Evolutionary conservation across 2,797 vertebrate genomes (phyloP), one percentile per base, ranked within the genome.

Genomic region (Psittacula echo): DNA sequence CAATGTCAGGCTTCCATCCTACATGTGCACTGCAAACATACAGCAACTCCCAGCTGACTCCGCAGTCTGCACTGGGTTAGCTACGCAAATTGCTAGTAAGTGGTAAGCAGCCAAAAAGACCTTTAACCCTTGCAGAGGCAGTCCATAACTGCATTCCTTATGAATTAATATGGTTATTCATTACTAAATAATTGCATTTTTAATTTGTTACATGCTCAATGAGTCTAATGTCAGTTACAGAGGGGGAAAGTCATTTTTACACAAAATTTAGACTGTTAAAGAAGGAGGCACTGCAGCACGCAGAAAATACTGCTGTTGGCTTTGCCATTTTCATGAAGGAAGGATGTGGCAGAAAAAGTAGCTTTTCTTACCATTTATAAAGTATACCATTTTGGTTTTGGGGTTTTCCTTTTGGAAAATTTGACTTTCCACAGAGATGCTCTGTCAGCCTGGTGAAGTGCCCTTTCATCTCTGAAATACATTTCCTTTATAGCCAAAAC

Each of bases 61-160:
- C 50, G 76, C 39, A 30, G 78, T 82, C 39, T 42, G 26, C 15
- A 14, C 64, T 51, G 54, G 26, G 26, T 91, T 94, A 89, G 62
- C 67, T 54, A 29, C 0, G 1, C 23, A 62, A 83, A 87, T 77
- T 79, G 24, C 37, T 42, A 13, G 10, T 60, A 53, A 83, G 53
- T 30, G 42, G 42, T 73, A 80, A 85, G 74, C 64, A 68, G 71
- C 45, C 70, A 83, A 85, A 91, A 84, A 71, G 19, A 4, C 6
- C 20, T 62, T 89, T 83, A 93, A 90, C 79, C 53, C 56, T 91
- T 94, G 61, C 85, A 66, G 24, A 61, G 16, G 26, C 75, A 22
- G 32, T n/a, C 39, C 11, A 5, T 34, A 56, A 34, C n/a, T 10
- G 17, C 0, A 0, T 71, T 82, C 50, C 26, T 53, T 56, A 23